These are phyloP conservation scores for Orycteropus afer DNA, from an alignment of 2,113 vertebrate genomes.

Conservation along the genomic window DNA sequence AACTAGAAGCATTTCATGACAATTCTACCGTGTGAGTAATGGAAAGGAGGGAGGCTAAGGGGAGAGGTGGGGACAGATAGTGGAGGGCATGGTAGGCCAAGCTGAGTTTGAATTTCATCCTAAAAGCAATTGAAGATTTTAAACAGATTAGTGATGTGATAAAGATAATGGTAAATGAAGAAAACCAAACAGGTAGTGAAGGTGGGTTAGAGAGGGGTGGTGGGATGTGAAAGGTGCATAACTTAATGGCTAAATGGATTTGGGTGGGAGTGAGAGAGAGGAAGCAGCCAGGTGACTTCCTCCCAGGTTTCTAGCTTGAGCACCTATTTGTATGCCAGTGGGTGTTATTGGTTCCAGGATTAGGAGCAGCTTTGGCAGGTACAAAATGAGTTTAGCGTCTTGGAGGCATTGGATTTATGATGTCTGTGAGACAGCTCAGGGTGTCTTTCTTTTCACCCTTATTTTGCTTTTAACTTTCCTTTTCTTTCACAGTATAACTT, in stretches of 20 bases:
- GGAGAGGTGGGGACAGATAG: background rate
- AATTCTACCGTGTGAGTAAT: background rate
- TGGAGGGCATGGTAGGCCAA: background rate
- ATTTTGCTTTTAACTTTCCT: background rate
- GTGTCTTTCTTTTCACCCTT: background rate
- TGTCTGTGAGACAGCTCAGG: background rate
- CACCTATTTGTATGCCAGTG: background rate
- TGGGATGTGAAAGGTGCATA: background rate
- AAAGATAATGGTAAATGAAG: background rate
- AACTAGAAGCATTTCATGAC: background rate
- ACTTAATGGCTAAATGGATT: background rate
- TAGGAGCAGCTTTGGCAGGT: background rate
- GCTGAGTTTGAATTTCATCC: background rate
- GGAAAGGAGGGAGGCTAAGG: background rate
- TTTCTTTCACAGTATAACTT: slow-evolving; percentile 9
- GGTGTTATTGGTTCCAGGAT: background rate
- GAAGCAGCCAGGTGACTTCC: no score
- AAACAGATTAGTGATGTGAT: background rate
- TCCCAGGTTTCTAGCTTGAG: background rate
- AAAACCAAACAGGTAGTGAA: background rate
- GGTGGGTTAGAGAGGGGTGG: background rate
- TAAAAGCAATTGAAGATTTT: background rate
- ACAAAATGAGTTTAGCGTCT: background rate
- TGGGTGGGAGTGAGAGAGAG: background rate
- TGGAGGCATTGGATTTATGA: background rate